Evolutionary conservation across 2,888 invertebrate species (phyloP).

Genomic region (Drosophila prolongata): DNA sequence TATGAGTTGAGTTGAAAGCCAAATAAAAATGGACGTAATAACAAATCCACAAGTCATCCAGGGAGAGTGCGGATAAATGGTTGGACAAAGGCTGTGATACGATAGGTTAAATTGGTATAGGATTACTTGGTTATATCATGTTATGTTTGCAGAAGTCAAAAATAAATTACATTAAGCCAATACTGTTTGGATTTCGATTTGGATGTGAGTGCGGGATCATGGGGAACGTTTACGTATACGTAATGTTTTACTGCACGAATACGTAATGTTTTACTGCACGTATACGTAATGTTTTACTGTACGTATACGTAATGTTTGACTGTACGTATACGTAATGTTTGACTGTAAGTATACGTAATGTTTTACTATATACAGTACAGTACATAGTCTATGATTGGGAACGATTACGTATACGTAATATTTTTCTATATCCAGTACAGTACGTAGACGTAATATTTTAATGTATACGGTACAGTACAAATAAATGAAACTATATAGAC

Average conservation of each 20-base stretch:
- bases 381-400: no score
- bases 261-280: no score
- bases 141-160: slow-evolving; percentile 1
- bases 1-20: slow-evolving; percentile 1
- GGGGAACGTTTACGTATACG: background rate
- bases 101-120: slow-evolving; percentile 10
- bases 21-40: slow-evolving; percentile 15
- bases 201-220: background rate
- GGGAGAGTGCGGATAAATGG: background rate
- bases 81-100: background rate
- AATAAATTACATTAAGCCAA: background rate
- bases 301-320: no score
- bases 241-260: background rate
- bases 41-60: background rate
- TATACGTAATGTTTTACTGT: no score
- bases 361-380: no score
- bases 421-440: no score
- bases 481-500: no score
- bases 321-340: no score
- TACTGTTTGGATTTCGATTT: background rate
- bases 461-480: no score
- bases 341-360: no score
- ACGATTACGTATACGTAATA: no score
- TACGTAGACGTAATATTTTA: no score
- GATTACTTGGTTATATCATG: slow-evolving; percentile 15